Evolutionary conservation across 2,888 invertebrate species (phyloP), one percentile per base, ranked within the genome.

Genomic region (Platycheirus albimanus): DNA sequence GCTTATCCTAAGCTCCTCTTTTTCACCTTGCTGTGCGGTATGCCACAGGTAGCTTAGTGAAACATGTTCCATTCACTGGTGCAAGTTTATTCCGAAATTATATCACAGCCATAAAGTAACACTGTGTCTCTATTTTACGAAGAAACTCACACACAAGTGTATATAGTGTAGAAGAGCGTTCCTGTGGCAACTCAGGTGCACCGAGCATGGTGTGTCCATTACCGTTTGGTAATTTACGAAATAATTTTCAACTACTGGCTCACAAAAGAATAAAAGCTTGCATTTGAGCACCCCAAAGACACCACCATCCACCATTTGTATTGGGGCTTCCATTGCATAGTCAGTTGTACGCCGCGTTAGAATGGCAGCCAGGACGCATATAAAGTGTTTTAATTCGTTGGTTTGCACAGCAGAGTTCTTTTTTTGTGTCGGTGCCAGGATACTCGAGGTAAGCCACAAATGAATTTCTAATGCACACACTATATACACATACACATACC

Each of bases 381-480:
- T 52, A 51, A 52, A 52, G 66, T 71, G 43, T 47, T 56, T 24
- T 64, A 64, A 64, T 70, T 70, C 47, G 30, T 49, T 56, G 45
- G 76, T 28, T 69, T 56, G 47, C 33, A 54, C 36, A 58, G 45
- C 30, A 24, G 69, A 51, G 36, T 38, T n/a, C 20, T 58, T 76
- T 76, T 69, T 63, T 54, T 77, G 49, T 72, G 67, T 63, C 67
- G 67, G 24, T 72, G 49, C 41, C 77, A 77, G 77, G 51, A 49
- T 38, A 58, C 78, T 63, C 28, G 63, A 30, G 78, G 72, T 74
- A 38, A 56, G 47, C 78, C 72, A 74, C 83, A 83, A 83, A 83
- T 83, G 83, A 78, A 83, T 83, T 78, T 74, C 83, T 78, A 83
- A 83, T 83, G 54, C 78, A 78, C 63, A 71, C 38, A 41, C 13